A percentile compares a stretch with the other conserved stretches of the same genome.
phyloP scores from a whole-genome alignment of 1,140 invertebrate species.

The Zophobas morio region DNA sequence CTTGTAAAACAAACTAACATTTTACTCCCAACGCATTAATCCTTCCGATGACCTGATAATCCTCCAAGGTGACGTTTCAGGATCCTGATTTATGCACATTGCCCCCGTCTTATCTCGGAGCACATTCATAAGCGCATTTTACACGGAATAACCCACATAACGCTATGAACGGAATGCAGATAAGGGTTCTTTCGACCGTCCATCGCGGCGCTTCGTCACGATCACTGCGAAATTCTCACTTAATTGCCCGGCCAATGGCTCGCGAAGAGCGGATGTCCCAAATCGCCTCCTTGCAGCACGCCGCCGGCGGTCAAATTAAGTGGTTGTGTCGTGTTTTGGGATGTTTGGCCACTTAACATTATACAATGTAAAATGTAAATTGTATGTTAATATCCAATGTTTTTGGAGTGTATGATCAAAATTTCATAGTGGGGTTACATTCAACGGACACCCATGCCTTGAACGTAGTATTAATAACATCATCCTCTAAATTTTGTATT shows the following conservation, averaged over 20 bases:
- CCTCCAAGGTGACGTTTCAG: neutral
- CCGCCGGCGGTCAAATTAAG: too few species aligned
- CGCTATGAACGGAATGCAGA: neutral
- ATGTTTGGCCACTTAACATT: too few species aligned
- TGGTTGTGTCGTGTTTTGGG: too few species aligned
- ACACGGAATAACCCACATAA: neutral
- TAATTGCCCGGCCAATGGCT: neutral
- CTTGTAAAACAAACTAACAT: too few species aligned
- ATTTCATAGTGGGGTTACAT: too few species aligned
- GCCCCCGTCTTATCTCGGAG: neutral
- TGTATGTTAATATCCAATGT: too few species aligned
- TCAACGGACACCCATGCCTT: too few species aligned
- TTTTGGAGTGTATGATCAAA: too few species aligned
- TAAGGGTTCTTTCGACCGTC: neutral
- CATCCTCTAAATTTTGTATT: too few species aligned
- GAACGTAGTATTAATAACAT: too few species aligned
- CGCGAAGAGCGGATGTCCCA: neutral
- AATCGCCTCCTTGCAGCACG: too few species aligned
- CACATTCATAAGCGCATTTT: neutral
- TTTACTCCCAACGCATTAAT: constrained; percentile 62
- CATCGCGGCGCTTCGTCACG: neutral
- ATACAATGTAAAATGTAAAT: too few species aligned
- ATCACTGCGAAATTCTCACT: neutral
- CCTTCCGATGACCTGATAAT: neutral
- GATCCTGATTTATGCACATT: neutral